phyloP scores from a whole-genome alignment of 2,888 invertebrate species.

The Marronus borbonicus region DNA sequence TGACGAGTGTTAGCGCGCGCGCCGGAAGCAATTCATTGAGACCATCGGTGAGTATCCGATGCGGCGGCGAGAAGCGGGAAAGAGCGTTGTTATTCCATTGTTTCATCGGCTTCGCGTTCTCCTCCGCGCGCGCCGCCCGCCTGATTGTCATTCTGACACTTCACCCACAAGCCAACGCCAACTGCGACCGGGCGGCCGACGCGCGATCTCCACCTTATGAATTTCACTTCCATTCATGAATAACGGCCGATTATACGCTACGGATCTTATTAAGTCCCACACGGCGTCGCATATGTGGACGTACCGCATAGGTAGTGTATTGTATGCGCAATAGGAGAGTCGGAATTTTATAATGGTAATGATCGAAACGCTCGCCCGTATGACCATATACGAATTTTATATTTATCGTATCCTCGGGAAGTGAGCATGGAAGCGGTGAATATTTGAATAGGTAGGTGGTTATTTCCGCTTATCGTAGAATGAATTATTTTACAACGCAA shows the following conservation, averaged over 20 bases:
- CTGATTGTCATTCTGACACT: constrained; percentile 56
- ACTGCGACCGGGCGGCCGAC: constrained; percentile 15
- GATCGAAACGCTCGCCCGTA: not conserved
- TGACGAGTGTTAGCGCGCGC: constrained; percentile 34
- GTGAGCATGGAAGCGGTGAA: constrained; percentile 4
- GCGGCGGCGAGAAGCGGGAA: constrained; percentile 47
- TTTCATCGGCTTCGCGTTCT: constrained; percentile 22
- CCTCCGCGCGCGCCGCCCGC: constrained; percentile 25
- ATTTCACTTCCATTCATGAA: constrained; percentile 45
- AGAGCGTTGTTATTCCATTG: constrained; percentile 55
- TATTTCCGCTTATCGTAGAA: constrained; percentile 9
- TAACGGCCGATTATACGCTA: not conserved
- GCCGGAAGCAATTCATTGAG: constrained; percentile 61
- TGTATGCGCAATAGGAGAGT: not conserved
- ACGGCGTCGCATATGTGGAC: too few relatives aligned
- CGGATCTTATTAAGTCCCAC: constrained; percentile 20
- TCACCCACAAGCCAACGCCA: constrained; percentile 35
- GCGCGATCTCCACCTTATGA: constrained; percentile 32
- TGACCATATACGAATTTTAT: constrained; percentile 25
- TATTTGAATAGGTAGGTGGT: not conserved
- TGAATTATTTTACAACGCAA: not conserved
- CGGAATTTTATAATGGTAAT: constrained; percentile 22
- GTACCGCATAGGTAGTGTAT: not conserved
- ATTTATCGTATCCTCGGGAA: constrained; percentile 23
- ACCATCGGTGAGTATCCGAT: constrained; percentile 59